phyloP scores from a whole-genome alignment of 2,797 vertebrate species.

The Myotis daubentonii region DNA sequence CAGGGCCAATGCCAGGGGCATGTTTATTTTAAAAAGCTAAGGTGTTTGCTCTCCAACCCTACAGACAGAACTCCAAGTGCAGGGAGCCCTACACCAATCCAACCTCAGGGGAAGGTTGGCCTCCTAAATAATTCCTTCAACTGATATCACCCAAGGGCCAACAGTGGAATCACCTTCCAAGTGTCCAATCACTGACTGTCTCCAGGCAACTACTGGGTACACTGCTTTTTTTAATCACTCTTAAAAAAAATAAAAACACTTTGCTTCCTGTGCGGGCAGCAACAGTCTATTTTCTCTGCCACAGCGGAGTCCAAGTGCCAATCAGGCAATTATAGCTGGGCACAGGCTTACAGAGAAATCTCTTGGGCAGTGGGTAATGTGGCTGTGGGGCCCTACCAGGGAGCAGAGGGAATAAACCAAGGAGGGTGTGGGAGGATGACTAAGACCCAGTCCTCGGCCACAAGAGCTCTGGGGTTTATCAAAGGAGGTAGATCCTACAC shows the following conservation, averaged over 20 bases:
- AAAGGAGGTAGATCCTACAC: not conserved
- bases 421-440: accelerated
- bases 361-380: not conserved
- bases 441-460: not conserved
- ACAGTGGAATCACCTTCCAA: not conserved
- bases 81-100: not conserved
- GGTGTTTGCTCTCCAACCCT: not conserved
- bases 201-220: conserved; percentile 64
- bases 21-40: conserved; percentile 41
- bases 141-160: conserved; percentile 53
- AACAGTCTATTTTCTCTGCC: conserved; percentile 73
- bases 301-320: conserved; percentile 55
- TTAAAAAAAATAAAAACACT: not conserved
- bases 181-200: conserved; percentile 67
- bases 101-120: not conserved
- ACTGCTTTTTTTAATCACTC: conserved; percentile 74
- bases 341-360: not conserved
- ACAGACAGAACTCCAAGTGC: not conserved
- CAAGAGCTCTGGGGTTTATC: not conserved
- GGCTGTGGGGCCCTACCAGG: not conserved
- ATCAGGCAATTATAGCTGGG: conserved; percentile 36
- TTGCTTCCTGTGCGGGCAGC: conserved; percentile 66
- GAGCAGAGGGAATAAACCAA: not conserved
- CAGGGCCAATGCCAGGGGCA: not conserved
- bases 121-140: conserved; percentile 51